These are phyloP conservation scores for Cydia fagiglandana DNA, from an alignment of 1,140 invertebrate species.

Conservation along the genomic window DNA sequence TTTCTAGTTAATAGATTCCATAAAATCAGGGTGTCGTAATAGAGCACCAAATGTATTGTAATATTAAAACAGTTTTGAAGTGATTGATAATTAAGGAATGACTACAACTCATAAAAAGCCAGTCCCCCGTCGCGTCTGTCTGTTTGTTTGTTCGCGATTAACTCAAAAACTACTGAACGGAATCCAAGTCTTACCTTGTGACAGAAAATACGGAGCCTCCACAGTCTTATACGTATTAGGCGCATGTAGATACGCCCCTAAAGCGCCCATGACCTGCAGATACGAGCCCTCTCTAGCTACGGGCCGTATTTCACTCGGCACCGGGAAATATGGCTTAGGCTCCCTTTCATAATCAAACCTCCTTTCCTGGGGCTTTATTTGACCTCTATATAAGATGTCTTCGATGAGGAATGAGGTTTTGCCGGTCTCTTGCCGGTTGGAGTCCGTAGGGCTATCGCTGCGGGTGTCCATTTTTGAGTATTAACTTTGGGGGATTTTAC, in stretches of 20 bases:
- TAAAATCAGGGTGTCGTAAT: too few species aligned
- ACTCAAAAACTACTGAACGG: too few species aligned
- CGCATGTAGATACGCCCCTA: conserved; percentile 82
- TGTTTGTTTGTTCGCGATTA: too few species aligned
- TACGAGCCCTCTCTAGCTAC: conserved; percentile 79
- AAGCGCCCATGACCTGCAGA: conserved; percentile 82
- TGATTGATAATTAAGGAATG: too few species aligned
- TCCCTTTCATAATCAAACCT: conserved; percentile 56
- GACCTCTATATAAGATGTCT: conserved; percentile 87
- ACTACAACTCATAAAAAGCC: too few species aligned
- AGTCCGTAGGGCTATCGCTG: conserved; percentile 58
- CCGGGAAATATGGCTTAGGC: conserved; percentile 60
- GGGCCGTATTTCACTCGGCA: conserved; percentile 68
- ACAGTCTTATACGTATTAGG: conserved; percentile 82
- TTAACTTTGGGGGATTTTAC: neutral
- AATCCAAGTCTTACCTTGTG: conserved; percentile 80
- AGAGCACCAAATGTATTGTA: too few species aligned
- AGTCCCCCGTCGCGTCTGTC: too few species aligned
- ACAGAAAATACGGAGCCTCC: conserved; percentile 83
- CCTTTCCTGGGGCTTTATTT: conserved; percentile 54
- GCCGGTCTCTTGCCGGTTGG: conserved; percentile 59
- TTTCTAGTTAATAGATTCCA: too few species aligned
- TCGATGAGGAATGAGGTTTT: conserved; percentile 89
- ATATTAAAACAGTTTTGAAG: too few species aligned
- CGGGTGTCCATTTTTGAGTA: conserved; percentile 64